Conservation (phyloP, 1,140 invertebrate genomes). For the Eumaeus atala region DNA sequence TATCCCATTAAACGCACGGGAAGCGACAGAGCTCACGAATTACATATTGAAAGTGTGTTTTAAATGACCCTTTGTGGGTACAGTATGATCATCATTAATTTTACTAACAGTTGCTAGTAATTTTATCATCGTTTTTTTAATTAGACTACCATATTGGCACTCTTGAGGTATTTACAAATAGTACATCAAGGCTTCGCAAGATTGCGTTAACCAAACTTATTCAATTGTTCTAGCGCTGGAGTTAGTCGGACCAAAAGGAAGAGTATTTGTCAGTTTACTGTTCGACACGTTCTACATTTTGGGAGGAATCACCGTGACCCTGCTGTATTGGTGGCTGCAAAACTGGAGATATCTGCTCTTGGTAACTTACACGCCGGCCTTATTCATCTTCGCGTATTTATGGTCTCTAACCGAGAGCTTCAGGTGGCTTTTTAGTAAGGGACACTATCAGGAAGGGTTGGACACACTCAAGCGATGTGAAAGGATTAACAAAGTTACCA, state of each 20-base stretch:
- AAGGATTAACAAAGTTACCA: conserved; percentile 78
- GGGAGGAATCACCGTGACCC: conserved; percentile 80
- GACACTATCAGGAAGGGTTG: conserved; percentile 79
- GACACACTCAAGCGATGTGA: conserved; percentile 77
- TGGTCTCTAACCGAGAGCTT: conserved; percentile 79
- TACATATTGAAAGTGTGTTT: background rate
- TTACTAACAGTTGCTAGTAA: too few species aligned
- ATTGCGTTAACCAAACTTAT: background rate
- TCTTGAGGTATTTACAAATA: too few species aligned
- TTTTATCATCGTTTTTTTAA: too few species aligned
- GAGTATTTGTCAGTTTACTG: conserved; percentile 82
- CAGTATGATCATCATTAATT: too few species aligned
- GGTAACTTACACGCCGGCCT: conserved; percentile 79
- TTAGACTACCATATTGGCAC: too few species aligned
- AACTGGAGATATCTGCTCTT: conserved; percentile 83
- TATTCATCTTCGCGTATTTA: conserved; percentile 78
- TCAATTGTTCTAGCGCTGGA: conserved; percentile 75
- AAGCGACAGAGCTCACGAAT: background rate
- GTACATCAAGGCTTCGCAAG: too few species aligned
- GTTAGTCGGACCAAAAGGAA: conserved; percentile 81
- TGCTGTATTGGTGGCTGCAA: conserved; percentile 79
- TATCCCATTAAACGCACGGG: conserved; percentile 6
- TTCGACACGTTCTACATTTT: conserved; percentile 83
- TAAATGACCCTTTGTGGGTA: too few species aligned
- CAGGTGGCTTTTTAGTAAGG: conserved; percentile 85